Conservation (phyloP, 2,797 vertebrate species). For the Crenichthys baileyi region DNA sequence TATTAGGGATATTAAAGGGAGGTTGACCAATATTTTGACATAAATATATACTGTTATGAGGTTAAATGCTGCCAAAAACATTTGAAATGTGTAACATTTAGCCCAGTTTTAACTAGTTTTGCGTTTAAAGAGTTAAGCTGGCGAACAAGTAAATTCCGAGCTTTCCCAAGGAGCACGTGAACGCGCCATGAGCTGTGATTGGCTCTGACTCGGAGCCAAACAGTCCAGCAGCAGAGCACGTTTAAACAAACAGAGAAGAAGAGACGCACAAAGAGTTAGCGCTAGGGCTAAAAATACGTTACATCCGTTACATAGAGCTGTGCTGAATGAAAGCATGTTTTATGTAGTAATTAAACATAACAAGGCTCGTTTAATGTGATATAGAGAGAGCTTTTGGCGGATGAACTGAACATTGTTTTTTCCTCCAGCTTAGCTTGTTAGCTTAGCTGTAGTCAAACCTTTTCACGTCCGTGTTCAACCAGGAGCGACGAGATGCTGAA, state of each 20-base stretch:
- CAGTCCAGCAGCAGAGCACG: conserved; percentile 27
- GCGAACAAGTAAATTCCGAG: conserved; percentile 1
- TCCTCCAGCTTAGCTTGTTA: conserved; percentile 58
- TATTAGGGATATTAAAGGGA: neutral
- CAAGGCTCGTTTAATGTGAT: neutral
- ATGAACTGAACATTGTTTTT: neutral
- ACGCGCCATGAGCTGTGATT: conserved; percentile 46
- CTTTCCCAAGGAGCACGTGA: neutral
- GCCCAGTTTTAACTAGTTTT: neutral
- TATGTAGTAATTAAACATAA: neutral
- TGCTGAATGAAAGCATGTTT: neutral
- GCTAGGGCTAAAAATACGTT: neutral
- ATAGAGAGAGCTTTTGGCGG: neutral
- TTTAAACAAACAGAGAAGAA: neutral
- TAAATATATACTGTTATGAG: neutral
- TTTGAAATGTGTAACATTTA: neutral
- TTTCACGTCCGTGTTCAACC: conserved; percentile 7
- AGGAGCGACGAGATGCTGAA: neutral
- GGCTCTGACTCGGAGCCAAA: conserved; percentile 42
- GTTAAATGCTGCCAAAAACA: neutral
- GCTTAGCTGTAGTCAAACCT: conserved; percentile 35
- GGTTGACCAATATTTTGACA: neutral
- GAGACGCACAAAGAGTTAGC: neutral
- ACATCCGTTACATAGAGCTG: neutral
- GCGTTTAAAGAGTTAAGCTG: neutral